phyloP scores from a whole-genome alignment of 53 echinoderm and acorn worm species.

The Crossaster papposus region DNA sequence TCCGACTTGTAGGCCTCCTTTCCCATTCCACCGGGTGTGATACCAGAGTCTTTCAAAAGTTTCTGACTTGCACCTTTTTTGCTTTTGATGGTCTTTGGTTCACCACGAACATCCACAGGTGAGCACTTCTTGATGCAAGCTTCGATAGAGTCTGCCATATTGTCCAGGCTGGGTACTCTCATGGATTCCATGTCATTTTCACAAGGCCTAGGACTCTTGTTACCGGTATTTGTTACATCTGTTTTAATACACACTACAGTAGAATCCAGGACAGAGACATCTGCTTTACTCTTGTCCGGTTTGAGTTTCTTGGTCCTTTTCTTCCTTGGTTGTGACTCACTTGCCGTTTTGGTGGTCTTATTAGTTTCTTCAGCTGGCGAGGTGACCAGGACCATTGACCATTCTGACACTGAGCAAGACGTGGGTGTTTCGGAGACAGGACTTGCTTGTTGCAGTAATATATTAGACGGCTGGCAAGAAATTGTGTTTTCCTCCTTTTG shows the following conservation, averaged over 20 bases:
- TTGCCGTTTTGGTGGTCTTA: conserved; percentile 26
- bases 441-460: neutral
- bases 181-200: neutral
- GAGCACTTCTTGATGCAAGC: conserved; percentile 38
- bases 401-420: neutral
- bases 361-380: neutral
- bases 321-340: neutral
- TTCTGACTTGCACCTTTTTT: conserved; percentile 3
- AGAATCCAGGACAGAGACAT: neutral
- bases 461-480: conserved; percentile 1
- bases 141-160: conserved; percentile 23
- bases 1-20: neutral
- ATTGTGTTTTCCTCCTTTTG: conserved; percentile 22
- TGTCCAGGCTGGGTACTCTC: neutral
- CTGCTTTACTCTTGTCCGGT: neutral
- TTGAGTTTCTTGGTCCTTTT: conserved; percentile 47
- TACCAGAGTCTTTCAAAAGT: neutral
- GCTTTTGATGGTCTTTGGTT: conserved; percentile 8
- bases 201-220: neutral
- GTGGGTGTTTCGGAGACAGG: neutral
- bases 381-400: neutral
- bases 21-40: neutral
- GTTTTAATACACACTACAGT: neutral
- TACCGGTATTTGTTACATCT: neutral
- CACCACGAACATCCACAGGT: neutral